Base-by-base conservation (phyloP, 2,888 invertebrate genomes). In the Anthrax anthrax region DNA sequence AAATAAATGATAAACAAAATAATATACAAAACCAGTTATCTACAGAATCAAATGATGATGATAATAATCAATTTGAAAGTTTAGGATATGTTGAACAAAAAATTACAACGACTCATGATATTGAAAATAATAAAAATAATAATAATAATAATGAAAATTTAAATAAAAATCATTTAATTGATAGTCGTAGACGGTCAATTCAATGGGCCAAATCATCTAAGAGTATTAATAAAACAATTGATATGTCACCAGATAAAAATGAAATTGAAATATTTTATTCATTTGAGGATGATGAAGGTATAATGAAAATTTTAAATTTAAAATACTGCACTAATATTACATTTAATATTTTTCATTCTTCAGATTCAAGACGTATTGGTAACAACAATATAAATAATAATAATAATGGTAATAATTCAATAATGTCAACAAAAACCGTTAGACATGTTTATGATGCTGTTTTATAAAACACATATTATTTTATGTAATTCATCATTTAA, bases 281-380 rank as follows among this genome's bases (percentile, higher is more conserved):
- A 45, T 65, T 65, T 55, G 65, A 65, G 52, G 65, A 64, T 55
- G 65, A 65, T 55, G 64, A 65, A 58, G 64, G 64, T 63, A 39
- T 32, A 12, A 32, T 32, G 12, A 32, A 32, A 32, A 32, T 32
- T 32, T 32, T 32, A 12, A 32, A 32, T 12, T 32, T 32, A 12
- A 32, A 32, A 12, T 32, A 32, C 29, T 32, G 29, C 29, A 32
- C 29, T 32, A 12, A 32, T 32, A 32, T 32, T 12, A 12, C 29
- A 32, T 32, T 32, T 32, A 8, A 32, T 12, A 12, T 32, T 32
- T 32, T 32, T 32, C 29, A 9, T 32, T 12, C 29, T 32, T 9
- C 12, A 32, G 29, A 32, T 32, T 32, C 6, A 4, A 32, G 12
- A 32, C 12, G 9, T 12, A 27, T 8, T 27, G 23, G 9, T 9